Conservation (phyloP, 2,888 invertebrate genomes). For the Cephalotes varians region DNA sequence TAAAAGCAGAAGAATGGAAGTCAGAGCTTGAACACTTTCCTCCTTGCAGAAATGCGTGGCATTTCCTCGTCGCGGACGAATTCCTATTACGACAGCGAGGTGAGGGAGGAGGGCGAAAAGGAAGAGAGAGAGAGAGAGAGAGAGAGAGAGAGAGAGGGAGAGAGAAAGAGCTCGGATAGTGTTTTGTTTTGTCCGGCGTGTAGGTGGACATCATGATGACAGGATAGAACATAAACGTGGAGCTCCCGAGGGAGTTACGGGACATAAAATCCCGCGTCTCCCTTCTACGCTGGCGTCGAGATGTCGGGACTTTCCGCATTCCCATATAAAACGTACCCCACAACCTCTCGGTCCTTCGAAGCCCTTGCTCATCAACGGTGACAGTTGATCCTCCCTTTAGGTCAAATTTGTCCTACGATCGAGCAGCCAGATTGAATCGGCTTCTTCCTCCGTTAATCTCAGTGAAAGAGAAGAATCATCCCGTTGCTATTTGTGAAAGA, state of each 20-base stretch:
- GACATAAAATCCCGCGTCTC: slow-evolving; percentile 84
- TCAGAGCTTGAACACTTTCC: slow-evolving; percentile 46
- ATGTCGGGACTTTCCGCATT: slow-evolving; percentile 82
- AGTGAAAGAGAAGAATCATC: slow-evolving; percentile 8
- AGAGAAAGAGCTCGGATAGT: slow-evolving; percentile 72
- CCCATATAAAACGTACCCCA: slow-evolving; percentile 73
- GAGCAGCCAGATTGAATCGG: slow-evolving; percentile 75
- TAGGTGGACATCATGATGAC: slow-evolving; percentile 84
- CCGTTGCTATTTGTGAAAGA: slow-evolving; percentile 4
- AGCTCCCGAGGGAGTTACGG: slow-evolving; percentile 84
- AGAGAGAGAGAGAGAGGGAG: slow-evolving; percentile 20
- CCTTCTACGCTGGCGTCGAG: slow-evolving; percentile 83
- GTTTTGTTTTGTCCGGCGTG: slow-evolving; percentile 83
- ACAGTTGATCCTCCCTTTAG: slow-evolving; percentile 81
- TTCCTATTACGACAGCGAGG: slow-evolving; percentile 74
- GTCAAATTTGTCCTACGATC: slow-evolving; percentile 78
- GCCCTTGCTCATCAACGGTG: slow-evolving; percentile 78
- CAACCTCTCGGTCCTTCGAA: slow-evolving; percentile 53
- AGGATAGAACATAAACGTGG: slow-evolving; percentile 83
- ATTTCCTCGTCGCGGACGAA: slow-evolving; percentile 76
- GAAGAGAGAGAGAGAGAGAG: neutral
- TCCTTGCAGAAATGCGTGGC: slow-evolving; percentile 68
- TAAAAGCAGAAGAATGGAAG: slow-evolving; percentile 71
- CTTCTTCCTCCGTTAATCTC: slow-evolving; percentile 8
- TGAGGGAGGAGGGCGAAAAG: slow-evolving; percentile 2